Evolutionary conservation across 2,113 vertebrate species (phyloP).

Genomic region (Ivindomyrus marchei): DNA sequence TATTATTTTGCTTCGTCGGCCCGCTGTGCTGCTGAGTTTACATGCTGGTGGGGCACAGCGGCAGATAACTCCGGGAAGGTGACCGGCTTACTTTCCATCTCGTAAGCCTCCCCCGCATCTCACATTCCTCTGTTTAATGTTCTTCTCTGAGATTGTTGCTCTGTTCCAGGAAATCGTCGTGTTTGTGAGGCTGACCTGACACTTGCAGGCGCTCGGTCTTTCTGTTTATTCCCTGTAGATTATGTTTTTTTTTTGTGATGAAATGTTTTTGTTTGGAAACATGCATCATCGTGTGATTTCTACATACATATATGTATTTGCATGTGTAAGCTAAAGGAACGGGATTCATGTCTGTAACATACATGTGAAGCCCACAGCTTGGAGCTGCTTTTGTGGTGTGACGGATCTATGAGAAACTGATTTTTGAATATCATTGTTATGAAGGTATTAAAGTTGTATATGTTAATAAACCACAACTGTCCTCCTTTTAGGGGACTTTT

Average conservation of each 20-base stretch:
- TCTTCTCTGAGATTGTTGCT: background rate
- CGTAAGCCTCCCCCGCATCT: background rate
- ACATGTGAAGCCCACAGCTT: background rate
- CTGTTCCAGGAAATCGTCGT: background rate
- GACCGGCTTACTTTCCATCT: background rate
- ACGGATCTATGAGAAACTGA: background rate
- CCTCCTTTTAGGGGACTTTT: background rate
- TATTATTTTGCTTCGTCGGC: background rate
- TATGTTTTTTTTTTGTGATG: background rate
- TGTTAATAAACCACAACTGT: background rate
- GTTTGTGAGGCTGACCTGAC: background rate
- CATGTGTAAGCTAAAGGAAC: background rate
- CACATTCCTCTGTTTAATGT: background rate
- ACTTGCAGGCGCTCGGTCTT: background rate
- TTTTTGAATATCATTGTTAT: background rate
- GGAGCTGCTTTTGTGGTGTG: background rate
- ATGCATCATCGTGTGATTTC: background rate
- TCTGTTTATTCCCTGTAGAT: background rate
- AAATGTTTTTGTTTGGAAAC: background rate
- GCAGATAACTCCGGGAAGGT: background rate
- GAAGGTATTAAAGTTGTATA: background rate
- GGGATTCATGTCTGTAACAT: background rate
- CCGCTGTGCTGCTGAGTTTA: background rate
- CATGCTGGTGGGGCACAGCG: background rate
- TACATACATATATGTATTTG: background rate